These are phyloP conservation scores for Botrylloides violaceus DNA, from an alignment of 23 tunicate genomes.

Conservation along the genomic window DNA sequence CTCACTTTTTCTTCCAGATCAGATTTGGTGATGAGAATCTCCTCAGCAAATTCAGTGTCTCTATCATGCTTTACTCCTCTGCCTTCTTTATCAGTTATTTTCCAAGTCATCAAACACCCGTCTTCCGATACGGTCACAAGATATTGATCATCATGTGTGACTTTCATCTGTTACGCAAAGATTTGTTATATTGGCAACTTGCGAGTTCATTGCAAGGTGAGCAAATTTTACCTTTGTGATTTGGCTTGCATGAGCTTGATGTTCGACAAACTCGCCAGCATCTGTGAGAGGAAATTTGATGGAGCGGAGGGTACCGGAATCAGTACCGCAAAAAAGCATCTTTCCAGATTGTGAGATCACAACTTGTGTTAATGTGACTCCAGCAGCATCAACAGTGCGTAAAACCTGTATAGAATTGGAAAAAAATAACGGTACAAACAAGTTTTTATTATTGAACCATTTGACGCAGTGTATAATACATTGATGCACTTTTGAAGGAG, in stretches of 20 bases:
- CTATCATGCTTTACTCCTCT: conserved; percentile 93
- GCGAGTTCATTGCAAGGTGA: neutral
- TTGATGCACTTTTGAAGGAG: no score
- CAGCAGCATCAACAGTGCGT: conserved; percentile 73
- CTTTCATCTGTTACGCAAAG: conserved; percentile 40
- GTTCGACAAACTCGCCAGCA: conserved; percentile 76
- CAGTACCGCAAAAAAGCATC: conserved; percentile 85
- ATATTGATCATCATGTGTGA: conserved; percentile 87
- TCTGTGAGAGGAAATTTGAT: conserved; percentile 84
- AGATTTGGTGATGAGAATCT: conserved; percentile 95
- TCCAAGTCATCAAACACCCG: conserved; percentile 93
- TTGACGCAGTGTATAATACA: neutral
- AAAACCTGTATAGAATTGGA: conserved; percentile 26
- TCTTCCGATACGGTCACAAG: conserved; percentile 97
- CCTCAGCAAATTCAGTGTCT: conserved; percentile 92
- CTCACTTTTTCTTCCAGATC: conserved; percentile 95
- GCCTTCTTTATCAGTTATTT: conserved; percentile 93
- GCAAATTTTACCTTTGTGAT: conserved; percentile 58
- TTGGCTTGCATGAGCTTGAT: conserved; percentile 70
- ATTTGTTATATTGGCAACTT: neutral
- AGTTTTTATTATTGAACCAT: neutral
- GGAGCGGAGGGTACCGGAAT: conserved; percentile 65
- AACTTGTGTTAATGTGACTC: conserved; percentile 57
- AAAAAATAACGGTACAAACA: neutral
- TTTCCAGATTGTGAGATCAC: conserved; percentile 87